These are phyloP conservation scores for Nudaria mundana DNA, from an alignment of 2,888 invertebrate genomes.

Conservation along the genomic window DNA sequence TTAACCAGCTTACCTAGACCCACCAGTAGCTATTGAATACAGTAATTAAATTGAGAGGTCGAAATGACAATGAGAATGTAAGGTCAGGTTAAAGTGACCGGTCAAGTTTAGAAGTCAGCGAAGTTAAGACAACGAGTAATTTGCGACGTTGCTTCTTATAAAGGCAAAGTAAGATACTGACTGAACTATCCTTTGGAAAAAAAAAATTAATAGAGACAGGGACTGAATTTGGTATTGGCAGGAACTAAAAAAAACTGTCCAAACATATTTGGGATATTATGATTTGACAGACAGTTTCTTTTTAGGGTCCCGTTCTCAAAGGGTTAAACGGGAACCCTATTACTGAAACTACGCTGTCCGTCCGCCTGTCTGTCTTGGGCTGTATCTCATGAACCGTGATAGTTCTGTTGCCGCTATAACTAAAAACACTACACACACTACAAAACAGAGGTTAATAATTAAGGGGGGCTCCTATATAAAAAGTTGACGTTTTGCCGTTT, in stretches of 20 bases:
- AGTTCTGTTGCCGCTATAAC: no score
- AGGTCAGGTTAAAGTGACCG: conserved; percentile 39
- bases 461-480: no score
- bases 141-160: conserved; percentile 33
- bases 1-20: conserved; percentile 30
- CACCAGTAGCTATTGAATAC: conserved; percentile 32
- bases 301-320: no score
- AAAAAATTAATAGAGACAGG: neutral
- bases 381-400: no score
- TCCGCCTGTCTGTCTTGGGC: no score
- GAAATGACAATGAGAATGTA: conserved; percentile 30
- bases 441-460: no score
- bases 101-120: conserved; percentile 37
- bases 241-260: neutral
- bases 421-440: neutral
- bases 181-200: neutral
- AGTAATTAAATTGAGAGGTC: conserved; percentile 25
- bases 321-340: no score
- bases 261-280: no score
- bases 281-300: no score
- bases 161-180: conserved; percentile 26
- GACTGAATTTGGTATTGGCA: neutral
- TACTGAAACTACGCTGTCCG: no score
- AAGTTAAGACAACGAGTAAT: conserved; percentile 48
- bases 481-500: no score